Base-by-base conservation (phyloP, 2,888 invertebrate genomes). In the Matsumyia berberina region DNA sequence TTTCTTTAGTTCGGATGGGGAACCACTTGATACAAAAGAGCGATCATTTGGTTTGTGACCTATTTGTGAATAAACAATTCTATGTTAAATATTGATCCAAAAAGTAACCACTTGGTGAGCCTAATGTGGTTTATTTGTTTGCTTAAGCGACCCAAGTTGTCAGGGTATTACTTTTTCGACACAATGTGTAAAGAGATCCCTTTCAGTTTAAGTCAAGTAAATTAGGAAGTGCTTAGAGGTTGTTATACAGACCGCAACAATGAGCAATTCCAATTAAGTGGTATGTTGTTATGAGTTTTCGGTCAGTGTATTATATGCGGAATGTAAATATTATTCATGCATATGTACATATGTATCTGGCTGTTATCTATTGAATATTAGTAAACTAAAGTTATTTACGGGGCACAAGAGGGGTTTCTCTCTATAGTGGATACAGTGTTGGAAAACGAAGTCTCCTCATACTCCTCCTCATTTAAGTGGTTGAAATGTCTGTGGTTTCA, bases 261-360 rank as follows among this genome's bases (percentile, higher is more conserved):
- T 51, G 58, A 67, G 29, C 15, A 58, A 58, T 67, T 53, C 33
- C 19, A 51, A 76, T 76, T 76, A 76, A 49, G 39, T 42, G 66
- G 8, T 46, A 66, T 64, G 35, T 49, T 74, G 64, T 17, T 44
- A 46, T 37, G 1, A 7, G 31, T 55, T 24, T 24, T 66, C 29
- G 35, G 33, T 44, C 29, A 5, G 8, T 46, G 17, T 49, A 66
- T 58, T 64, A 9, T 11, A 29, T 46, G 15, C 9, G 51, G 49
- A 70, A 58, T 70, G 24, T 29, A 51, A 51, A 19, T 35, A 44
- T 64, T 37, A 29, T 73, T 1, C 4, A 4, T 24, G 24, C 24
- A 24, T 24, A n/a, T n/a, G n/a, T n/a, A n/a, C n/a, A n/a, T n/a
- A n/a, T n/a, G n/a, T n/a, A n/a, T n/a, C n/a, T n/a, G n/a, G n/a